phyloP scores from a whole-genome alignment of 1,140 invertebrate genomes.

The Capitella teleta region DNA sequence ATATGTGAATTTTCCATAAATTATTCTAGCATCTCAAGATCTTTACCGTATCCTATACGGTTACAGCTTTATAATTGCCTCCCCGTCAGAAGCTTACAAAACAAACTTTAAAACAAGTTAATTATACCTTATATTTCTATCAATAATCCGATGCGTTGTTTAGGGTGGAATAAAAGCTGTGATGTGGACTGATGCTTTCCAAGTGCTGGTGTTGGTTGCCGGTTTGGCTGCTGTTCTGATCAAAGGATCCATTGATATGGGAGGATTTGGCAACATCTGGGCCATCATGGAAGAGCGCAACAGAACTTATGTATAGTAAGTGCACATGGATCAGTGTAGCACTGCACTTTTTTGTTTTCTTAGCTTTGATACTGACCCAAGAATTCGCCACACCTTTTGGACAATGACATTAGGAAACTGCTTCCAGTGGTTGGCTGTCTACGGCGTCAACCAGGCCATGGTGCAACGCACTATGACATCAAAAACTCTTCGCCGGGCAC shows the following conservation, averaged over 20 bases:
- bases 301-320: conserved; percentile 58
- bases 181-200: conserved; percentile 76
- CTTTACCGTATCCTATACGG: background rate
- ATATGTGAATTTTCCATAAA: background rate
- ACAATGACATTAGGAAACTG: conserved; percentile 80
- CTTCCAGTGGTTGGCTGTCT: conserved; percentile 82
- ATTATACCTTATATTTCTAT: background rate
- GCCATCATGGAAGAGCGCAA: conserved; percentile 50
- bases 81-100: background rate
- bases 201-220: conserved; percentile 70
- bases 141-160: conserved; percentile 21
- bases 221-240: conserved; percentile 67
- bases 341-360: background rate
- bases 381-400: conserved; percentile 78
- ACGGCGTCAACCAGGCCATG: conserved; percentile 85
- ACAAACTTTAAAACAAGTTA: background rate
- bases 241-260: conserved; percentile 58
- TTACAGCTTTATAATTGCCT: background rate
- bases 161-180: conserved; percentile 91
- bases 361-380: conserved; percentile 65
- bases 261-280: conserved; percentile 59
- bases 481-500: conserved; percentile 55
- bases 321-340: background rate
- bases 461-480: conserved; percentile 83
- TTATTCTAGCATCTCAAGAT: background rate